Conservation (phyloP, 2,888 invertebrate species). For the Trissoscelio sp. region DNA sequence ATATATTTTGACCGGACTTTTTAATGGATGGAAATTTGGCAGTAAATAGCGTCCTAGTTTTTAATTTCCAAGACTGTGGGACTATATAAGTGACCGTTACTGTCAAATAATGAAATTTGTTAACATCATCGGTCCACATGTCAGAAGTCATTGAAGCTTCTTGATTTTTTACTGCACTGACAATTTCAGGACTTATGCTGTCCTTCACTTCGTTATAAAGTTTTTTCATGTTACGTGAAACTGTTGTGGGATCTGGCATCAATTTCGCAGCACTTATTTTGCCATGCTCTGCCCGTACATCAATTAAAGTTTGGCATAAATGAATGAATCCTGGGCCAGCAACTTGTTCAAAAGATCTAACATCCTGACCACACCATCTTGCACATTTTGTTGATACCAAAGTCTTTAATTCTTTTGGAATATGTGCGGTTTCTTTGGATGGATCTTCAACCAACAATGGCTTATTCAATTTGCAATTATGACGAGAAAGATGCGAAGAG, state of each 20-base stretch:
- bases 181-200: conserved; percentile 1
- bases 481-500: no score
- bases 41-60: conserved; percentile 9
- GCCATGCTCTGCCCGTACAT: conserved; percentile 11
- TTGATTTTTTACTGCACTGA: not conserved
- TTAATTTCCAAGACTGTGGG: no score
- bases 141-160: conserved; percentile 17
- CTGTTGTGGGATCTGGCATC: conserved; percentile 2
- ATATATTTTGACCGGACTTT: conserved; percentile 20
- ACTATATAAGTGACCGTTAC: conserved; percentile 10
- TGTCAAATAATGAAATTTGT: conserved; percentile 12
- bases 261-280: not conserved
- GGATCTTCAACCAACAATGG: no score
- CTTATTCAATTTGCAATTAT: no score
- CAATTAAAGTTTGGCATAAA: not conserved
- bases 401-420: no score
- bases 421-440: no score
- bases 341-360: not conserved
- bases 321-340: not conserved
- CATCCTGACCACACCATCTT: no score
- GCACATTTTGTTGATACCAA: no score
- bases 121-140: conserved; percentile 17
- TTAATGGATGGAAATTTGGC: not conserved
- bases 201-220: not conserved
- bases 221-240: conserved; percentile 4